Evolutionary conservation across 2,113 vertebrate genomes (phyloP), one percentile per base, ranked within the genome.

Genomic region (Ranitomeya variabilis): DNA sequence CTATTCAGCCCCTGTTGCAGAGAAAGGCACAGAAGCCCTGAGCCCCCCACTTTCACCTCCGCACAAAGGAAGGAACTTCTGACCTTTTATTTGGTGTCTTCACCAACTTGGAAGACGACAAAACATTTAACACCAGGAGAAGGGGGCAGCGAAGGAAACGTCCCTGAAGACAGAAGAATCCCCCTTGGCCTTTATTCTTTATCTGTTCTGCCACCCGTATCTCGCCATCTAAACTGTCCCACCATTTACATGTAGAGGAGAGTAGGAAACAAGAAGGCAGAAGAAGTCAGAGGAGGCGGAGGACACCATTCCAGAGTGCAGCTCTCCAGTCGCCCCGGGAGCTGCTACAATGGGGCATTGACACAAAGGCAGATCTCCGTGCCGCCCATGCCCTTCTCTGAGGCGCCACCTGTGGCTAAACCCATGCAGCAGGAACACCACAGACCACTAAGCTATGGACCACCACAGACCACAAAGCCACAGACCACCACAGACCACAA

Each of bases 321-420:
- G 60, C 92, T 90, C 86, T 91, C 83, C 91, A 90, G 90, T 90
- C 87, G 52, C 91, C 90, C 92, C 23, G 0, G 94, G 91, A 93
- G 89, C 91, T 5, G 64, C 1, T 86, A 94, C 92, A 94, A 94
- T 93, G 91, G 80, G 90, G 89, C 94, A 92, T 91, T 92, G 91
- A 94, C 89, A 92, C 91, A 92, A 78, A 91, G 78, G 5, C 64
- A 86, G 26, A 18, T 52, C 85, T 45, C 55, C 57, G 76, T 79
- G 79, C 80, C 86, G 26, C 60, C 55, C 57, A 62, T 79, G 79
- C 80, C 86, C 52, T 51, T 69, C 59, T 64, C 57, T 51, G 62
- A 19, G 19, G 12, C 59, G 14, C 59, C 19, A 6, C 62, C 16
- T 62, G 59, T 15, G 13, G 37, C 37, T 45, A 45, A 45, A 45